Base-by-base conservation (phyloP, 2,797 vertebrate species). In the Schizothorax lantsangensis region DNA sequence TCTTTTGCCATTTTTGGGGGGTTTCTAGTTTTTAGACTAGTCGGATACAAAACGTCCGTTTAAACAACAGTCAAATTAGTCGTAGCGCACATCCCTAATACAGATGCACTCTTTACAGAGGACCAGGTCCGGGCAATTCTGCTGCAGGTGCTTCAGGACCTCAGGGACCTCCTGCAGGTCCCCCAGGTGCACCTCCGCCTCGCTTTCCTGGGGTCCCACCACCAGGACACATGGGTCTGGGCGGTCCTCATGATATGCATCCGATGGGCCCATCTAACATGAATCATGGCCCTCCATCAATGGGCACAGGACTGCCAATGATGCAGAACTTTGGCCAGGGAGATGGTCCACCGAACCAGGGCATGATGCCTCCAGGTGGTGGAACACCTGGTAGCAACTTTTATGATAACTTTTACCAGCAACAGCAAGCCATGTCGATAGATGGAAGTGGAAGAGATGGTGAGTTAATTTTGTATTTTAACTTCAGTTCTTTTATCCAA, bases 341-440 rank as follows among this genome's bases (percentile, higher is more conserved):
- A 2, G 97, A 97, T 0, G 93, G 93, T 6, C 96, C 95, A 21
- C 95, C 95, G 0, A 95, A 94, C 21, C 94, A 94, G 0, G 95
- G 95, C 26, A 94, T 95, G 87, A 95, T 97, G 92, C 95, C 95
- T 0, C 95, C 96, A 0, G 95, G 95, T 1, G 95, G 96, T 0
- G 94, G 96, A 2, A 17, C 82, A 2, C 96, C 95, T 1, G 91
- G 93, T 1, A 96, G 93, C 52, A 96, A 95, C 85, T 98, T 97
- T 91, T 98, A 96, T 40, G 97, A 97, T 23, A 95, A 94, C 88
- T 98, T 97, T 92, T 98, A 97, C 93, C 96, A 95, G 54, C 97
- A 96, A 81, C 97, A 96, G 66, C 97, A 97, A 23, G 92, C 93
- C 21, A 91, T 97, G 93, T 93, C 95, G n/a, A 95, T 96, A 94